Conservation (phyloP, 2,888 invertebrate genomes). For the Ecdyonurus torrentis region DNA sequence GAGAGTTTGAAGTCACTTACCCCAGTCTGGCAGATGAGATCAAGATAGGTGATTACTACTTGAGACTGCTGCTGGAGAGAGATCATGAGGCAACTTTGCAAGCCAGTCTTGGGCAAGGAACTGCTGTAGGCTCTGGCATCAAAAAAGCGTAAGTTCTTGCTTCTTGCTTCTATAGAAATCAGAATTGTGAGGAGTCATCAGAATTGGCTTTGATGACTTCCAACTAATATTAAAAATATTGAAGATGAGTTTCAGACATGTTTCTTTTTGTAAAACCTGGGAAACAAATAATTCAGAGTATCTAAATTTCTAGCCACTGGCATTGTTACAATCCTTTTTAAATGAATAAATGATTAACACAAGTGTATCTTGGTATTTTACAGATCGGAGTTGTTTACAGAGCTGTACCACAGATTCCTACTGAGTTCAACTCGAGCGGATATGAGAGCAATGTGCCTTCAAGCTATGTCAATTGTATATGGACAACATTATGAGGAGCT, state of each 20-base stretch:
- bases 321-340: too few species aligned
- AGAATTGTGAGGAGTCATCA: background rate
- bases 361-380: conserved; percentile 19
- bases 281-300: too few species aligned
- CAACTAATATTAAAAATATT: background rate
- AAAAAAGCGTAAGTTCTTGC: conserved; percentile 22
- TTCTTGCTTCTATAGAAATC: background rate
- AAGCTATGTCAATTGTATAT: conserved; percentile 96
- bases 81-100: conserved; percentile 25
- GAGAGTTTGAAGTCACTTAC: conserved; percentile 91
- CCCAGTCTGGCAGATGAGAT: conserved; percentile 91
- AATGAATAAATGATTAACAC: too few species aligned
- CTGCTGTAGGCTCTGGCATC: background rate
- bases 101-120: background rate
- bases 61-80: conserved; percentile 84
- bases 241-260: too few species aligned
- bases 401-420: conserved; percentile 92
- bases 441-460: conserved; percentile 95
- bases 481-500: conserved; percentile 93
- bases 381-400: conserved; percentile 93
- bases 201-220: background rate
- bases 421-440: conserved; percentile 72
- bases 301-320: too few species aligned
- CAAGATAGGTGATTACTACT: conserved; percentile 95
- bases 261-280: too few species aligned